A percentile compares a stretch with the other conserved stretches of the same genome.
Evolutionary conservation across 2,888 invertebrate species (phyloP).

Genomic region (Chloromyia formosa): DNA sequence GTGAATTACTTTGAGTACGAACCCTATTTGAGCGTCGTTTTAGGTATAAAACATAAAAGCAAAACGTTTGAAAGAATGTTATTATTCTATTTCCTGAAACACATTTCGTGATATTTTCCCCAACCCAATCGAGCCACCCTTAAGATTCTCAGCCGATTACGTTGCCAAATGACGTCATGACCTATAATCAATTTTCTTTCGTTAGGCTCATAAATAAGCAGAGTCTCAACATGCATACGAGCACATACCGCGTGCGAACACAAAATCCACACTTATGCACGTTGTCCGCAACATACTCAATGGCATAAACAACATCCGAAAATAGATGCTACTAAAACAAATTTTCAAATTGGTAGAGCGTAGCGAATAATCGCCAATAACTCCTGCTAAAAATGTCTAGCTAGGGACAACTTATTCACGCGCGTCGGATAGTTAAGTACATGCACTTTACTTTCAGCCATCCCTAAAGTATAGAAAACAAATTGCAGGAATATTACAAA

Average conservation of each 20-base stretch:
- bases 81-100: no score
- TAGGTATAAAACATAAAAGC: no score
- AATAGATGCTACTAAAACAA: constrained; percentile 28
- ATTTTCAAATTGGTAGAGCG: constrained; percentile 1
- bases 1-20: no score
- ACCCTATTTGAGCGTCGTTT: no score
- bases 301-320: constrained; percentile 38
- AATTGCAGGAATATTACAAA: no score
- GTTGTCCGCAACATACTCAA: constrained; percentile 23
- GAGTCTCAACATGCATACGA: no score
- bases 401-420: background rate
- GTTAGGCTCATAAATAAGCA: constrained; percentile 13
- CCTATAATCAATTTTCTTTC: constrained; percentile 28
- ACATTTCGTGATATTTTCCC: no score
- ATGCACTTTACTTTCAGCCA: background rate
- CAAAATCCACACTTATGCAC: constrained; percentile 21
- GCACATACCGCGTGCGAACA: background rate
- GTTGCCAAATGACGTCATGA: constrained; percentile 36
- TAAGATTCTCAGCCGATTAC: constrained; percentile 21
- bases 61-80: no score
- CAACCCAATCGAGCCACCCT: no score
- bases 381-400: no score
- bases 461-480: no score
- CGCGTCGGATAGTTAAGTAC: background rate
- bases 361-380: background rate